phyloP scores from a whole-genome alignment of 2,888 invertebrate species.

The Bombylius discolor region DNA sequence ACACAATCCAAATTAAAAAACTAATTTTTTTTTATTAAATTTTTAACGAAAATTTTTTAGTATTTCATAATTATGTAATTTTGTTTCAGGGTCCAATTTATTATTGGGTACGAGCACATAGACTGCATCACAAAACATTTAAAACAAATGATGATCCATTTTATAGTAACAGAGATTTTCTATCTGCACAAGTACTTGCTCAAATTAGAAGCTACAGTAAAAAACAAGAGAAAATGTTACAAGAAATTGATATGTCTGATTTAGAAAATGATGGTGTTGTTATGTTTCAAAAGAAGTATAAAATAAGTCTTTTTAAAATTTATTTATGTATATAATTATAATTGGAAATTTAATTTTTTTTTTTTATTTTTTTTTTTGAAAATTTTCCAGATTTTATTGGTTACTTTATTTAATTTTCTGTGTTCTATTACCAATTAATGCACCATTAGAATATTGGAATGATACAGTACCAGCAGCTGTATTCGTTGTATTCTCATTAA shows the following conservation, averaged over 20 bases:
- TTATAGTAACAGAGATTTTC: conserved; percentile 64
- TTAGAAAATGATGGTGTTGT: conserved; percentile 62
- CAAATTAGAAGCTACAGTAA: conserved; percentile 52
- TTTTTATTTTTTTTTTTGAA: background rate
- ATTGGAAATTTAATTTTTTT: background rate
- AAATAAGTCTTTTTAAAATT: background rate
- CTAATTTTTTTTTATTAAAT: too few species aligned
- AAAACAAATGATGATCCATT: conserved; percentile 69
- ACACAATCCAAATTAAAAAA: too few species aligned
- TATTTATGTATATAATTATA: background rate
- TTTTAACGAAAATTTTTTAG: too few species aligned
- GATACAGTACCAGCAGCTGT: conserved; percentile 50
- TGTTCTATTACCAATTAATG: conserved; percentile 56
- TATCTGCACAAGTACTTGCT: conserved; percentile 65
- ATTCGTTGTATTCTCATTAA: conserved; percentile 55
- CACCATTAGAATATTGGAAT: conserved; percentile 67
- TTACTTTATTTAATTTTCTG: conserved; percentile 50
- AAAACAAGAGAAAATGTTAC: conserved; percentile 48
- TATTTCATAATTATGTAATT: too few species aligned
- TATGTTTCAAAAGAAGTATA: conserved; percentile 67
- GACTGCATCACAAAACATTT: conserved; percentile 67
- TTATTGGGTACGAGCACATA: conserved; percentile 70
- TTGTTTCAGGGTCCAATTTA: conserved; percentile 59
- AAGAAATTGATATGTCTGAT: conserved; percentile 65
- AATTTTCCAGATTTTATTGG: conserved; percentile 49